Evolutionary conservation across 2,797 vertebrate genomes (phyloP).

Genomic region (Ibycter americanus): DNA sequence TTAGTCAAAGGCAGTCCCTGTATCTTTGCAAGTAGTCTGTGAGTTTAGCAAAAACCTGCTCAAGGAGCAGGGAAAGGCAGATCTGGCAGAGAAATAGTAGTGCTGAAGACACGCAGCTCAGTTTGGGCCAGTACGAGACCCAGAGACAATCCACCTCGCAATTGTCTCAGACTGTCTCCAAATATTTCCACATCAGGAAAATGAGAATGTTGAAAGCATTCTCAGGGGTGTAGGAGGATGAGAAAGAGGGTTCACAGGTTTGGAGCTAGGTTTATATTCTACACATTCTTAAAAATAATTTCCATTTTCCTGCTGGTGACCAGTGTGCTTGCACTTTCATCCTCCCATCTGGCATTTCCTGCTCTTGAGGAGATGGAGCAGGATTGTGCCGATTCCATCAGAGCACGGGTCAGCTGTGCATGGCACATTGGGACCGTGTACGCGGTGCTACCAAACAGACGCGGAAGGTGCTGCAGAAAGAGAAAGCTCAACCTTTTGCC

Average conservation of each 20-base stretch:
- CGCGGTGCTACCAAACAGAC: neutral
- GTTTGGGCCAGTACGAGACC: neutral
- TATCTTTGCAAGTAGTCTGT: neutral
- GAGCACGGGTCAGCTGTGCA: neutral
- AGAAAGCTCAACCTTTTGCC: constrained; percentile 9
- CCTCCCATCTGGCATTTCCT: neutral
- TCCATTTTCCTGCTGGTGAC: neutral
- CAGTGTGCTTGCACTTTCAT: rapidly evolving
- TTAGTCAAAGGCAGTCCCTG: neutral
- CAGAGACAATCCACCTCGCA: neutral
- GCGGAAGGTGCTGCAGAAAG: neutral
- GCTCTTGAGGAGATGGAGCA: neutral
- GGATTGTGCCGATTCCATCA: neutral
- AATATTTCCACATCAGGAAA: neutral
- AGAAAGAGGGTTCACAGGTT: neutral
- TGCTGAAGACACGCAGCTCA: neutral
- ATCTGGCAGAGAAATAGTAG: neutral
- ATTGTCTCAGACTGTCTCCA: neutral
- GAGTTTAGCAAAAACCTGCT: neutral
- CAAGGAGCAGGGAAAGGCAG: neutral
- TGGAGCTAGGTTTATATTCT: neutral
- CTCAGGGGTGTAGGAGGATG: rapidly evolving
- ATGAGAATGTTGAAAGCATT: rapidly evolving
- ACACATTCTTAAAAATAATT: neutral
- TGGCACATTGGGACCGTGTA: rapidly evolving